Base-by-base conservation (phyloP, 2,113 vertebrate genomes). In the Oreochromis aureus region DNA sequence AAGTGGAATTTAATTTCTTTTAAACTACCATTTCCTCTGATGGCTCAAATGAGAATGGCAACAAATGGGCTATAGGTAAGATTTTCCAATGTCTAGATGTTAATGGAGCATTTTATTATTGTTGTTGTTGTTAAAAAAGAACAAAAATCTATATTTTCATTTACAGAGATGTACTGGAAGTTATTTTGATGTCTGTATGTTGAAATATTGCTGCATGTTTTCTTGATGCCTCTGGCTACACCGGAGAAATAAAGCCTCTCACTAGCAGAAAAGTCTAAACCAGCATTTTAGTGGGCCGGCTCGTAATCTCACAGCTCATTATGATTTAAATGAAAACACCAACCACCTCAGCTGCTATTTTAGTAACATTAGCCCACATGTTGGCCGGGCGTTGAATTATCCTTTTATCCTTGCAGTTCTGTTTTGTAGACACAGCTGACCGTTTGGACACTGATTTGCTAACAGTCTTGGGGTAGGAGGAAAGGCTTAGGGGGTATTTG, bases 231-330 rank as follows among this genome's bases (percentile, higher is more conserved):
- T 63, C 39, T 7, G 80, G 88, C 89, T 79, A 59, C 5, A 34
- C 48, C 5, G 6, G 63, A 69, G 44, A 82, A 87, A 88, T 59
- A 18, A 81, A 61, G 80, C n/a, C 7, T 69, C 41, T 87, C 82
- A 76, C 18, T 54, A 61, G 71, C 87, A 30, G 69, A 85, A 86
- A 54, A 86, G 51, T 39, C 56, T 53, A 87, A 86, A 71, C 12
- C 55, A 34, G 51, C 24, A 24, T 84, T 44, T 76, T 9, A 6
- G 59, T 27, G 53, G 11, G 80, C 71, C 48, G 44, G 10, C 80
- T 92, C 83, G 61, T 91, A 90, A 92, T 93, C 91, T 88, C 82
- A 32, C 88, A 87, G 85, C 82, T 87, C 69, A 85, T 92, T 89
- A 85, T 78, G 87, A 83, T 89, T 93, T 80, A 84, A 87, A 94